Conservation (phyloP, 1,140 invertebrate species). For the Tyrophagus putrescentiae region DNA sequence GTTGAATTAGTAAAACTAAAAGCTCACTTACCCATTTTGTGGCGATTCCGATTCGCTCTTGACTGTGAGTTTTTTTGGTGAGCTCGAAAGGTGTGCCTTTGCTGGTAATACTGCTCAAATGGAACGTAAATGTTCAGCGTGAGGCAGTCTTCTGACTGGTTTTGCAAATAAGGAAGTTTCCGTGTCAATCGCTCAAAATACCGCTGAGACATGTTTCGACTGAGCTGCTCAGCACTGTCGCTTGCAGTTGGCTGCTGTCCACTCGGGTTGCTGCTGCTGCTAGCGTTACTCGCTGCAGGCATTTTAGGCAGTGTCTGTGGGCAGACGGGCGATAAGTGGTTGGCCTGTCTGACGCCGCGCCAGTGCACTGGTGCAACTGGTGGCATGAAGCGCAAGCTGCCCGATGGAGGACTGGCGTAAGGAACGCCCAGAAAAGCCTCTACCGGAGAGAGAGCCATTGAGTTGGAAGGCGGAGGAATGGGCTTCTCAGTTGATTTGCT, state of each 20-base stretch:
- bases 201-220: constrained; percentile 46
- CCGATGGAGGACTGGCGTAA: constrained; percentile 81
- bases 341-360: constrained; percentile 52
- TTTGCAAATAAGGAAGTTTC: constrained; percentile 63
- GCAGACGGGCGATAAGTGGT: constrained; percentile 31
- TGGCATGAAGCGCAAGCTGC: constrained; percentile 79
- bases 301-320: constrained; percentile 41
- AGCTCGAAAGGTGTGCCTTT: neutral
- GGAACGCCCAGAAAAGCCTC: constrained; percentile 28
- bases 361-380: constrained; percentile 64
- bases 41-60: too few species aligned
- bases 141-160: constrained; percentile 90
- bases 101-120: constrained; percentile 21
- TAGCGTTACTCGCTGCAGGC: constrained; percentile 51
- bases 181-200: constrained; percentile 66
- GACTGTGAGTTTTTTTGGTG: too few species aligned
- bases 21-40: too few species aligned
- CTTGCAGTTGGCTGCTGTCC: constrained; percentile 55
- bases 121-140: constrained; percentile 92
- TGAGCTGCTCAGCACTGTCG: constrained; percentile 30
- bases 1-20: too few species aligned
- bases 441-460: constrained; percentile 8
- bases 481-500: neutral
- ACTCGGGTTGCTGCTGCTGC: constrained; percentile 52
- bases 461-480: neutral